Evolutionary conservation across 2,888 invertebrate genomes (phyloP), one percentile per base, ranked within the genome.

Genomic region (Crepidodera aurea): DNA sequence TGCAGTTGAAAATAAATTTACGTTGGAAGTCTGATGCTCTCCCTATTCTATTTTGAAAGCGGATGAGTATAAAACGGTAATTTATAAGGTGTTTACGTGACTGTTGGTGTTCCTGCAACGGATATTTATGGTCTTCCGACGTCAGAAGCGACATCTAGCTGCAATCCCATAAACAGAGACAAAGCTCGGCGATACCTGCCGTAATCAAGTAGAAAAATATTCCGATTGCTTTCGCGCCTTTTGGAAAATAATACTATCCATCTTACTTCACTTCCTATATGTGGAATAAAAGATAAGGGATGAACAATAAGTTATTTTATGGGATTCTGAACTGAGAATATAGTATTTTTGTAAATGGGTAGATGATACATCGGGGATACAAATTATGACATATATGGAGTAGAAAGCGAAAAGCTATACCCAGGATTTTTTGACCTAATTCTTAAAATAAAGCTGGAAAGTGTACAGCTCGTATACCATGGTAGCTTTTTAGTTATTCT

Each of bases 21-120:
- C 51, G 62, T 34, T 42, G 32, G 27, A 50, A 51, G 32, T 29
- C 29, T 29, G 29, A 29, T 29, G 29, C 29, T 29, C 10, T 10
- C 29, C 29, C 10, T 29, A 29, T 29, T 29, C 29, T 5, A 10
- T 29, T 29, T 29, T 29, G 29, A 29, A 29, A 29, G 29, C 8
- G 29, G 29, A 29, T 29, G 29, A 29, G 29, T 29, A 29, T 29
- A 29, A 29, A 63, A 62, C 40, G 44, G 66, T 62, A 65, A 69
- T 65, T 69, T 69, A 69, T 66, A 53, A 61, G 55, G 62, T 66
- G 57, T 66, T 65, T 69, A 69, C 67, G 67, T 69, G 69, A 67
- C 66, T 65, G 29, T 29, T 34, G 34, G 34, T 34, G 40, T 8
- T 16, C 40, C n/a, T 40, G 40, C 18, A 48, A 48, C 27, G 48